A percentile compares a stretch with the other conserved stretches of the same genome.
Evolutionary conservation across 2,888 invertebrate species (phyloP).

Genomic region (Drosophila dives): DNA sequence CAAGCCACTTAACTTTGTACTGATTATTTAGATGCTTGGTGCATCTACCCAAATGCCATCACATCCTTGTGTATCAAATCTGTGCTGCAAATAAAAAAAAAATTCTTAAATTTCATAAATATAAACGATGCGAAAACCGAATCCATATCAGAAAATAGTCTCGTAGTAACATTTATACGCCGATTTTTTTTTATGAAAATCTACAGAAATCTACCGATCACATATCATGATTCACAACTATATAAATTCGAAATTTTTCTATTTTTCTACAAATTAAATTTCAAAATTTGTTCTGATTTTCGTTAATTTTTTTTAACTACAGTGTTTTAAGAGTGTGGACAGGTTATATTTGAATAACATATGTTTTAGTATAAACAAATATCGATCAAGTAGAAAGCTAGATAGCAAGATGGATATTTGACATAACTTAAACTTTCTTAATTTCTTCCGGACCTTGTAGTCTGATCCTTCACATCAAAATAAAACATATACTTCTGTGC

Average conservation of each 20-base stretch:
- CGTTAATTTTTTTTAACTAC: not conserved
- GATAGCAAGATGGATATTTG: no score
- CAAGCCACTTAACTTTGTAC: slow-evolving; percentile 25
- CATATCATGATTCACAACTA: no score
- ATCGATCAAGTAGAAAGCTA: no score
- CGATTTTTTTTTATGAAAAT: not conserved
- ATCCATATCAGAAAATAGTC: not conserved
- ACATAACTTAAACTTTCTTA: no score
- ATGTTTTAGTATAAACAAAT: no score
- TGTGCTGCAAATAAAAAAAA: not conserved
- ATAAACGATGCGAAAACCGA: not conserved
- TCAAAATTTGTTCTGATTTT: not conserved
- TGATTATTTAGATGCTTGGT: not conserved
- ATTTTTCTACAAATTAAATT: not conserved
- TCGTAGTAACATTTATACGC: not conserved
- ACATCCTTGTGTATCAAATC: not conserved
- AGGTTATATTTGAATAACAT: no score
- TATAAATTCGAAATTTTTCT: no score
- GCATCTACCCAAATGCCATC: not conserved
- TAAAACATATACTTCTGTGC: not conserved
- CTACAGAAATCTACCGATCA: not conserved
- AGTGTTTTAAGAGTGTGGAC: not conserved
- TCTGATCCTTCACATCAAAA: not conserved
- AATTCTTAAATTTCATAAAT: not conserved
- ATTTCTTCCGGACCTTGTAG: not conserved